Conservation (phyloP, 2,888 invertebrate species). For the Ectobius pallidus region DNA sequence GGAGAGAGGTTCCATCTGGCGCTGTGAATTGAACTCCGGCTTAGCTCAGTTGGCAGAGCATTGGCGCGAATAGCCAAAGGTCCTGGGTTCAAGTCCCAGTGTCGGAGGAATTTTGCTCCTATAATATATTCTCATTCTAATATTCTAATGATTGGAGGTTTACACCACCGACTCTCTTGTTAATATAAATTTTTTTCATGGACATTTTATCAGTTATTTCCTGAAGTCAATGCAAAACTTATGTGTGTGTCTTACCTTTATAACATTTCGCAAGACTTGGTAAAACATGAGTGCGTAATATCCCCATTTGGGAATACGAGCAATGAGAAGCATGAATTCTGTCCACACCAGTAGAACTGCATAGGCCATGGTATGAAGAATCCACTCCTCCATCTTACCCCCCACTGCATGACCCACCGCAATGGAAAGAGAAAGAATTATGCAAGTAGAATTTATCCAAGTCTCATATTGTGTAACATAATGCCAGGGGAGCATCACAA, state of each 20-base stretch:
- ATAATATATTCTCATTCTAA: no score
- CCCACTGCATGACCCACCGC: conserved; percentile 44
- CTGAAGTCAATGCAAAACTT: no score
- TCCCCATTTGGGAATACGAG: conserved; percentile 61
- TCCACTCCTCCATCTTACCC: conserved; percentile 47
- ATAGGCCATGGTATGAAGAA: conserved; percentile 55
- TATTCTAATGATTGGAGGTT: no score
- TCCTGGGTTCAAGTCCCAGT: no score
- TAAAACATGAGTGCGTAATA: conserved; percentile 64
- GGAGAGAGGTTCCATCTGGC: no score
- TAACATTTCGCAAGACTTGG: conserved; percentile 60
- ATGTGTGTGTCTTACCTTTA: conserved; percentile 57
- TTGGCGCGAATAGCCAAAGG: no score
- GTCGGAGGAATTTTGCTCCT: no score
- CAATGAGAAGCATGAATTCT: conserved; percentile 61
- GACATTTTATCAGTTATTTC: no score
- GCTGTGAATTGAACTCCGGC: no score
- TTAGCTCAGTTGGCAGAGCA: no score
- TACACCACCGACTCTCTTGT: no score
- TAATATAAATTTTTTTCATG: no score
- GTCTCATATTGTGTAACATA: conserved; percentile 54
- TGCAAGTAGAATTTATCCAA: conserved; percentile 54
- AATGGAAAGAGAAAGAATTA: conserved; percentile 51
- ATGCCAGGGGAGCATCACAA: conserved; percentile 45
- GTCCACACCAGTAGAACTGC: conserved; percentile 60